Evolutionary conservation across 1,140 invertebrate species (phyloP).

Genomic region (Triops cancriformis): DNA sequence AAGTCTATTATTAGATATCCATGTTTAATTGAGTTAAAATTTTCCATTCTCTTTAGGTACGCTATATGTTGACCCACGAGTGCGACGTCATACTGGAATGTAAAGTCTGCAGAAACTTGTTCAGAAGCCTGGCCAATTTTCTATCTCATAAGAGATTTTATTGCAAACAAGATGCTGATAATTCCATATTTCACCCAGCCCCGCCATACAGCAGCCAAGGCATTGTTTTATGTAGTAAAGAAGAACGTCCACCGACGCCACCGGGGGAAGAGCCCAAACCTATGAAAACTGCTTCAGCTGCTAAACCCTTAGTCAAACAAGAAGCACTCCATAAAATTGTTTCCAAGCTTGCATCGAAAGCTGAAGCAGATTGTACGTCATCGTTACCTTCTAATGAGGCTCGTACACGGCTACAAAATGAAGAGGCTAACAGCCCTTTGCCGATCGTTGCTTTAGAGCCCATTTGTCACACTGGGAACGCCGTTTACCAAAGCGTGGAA

Average conservation of each 20-base stretch:
- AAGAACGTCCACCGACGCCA: not conserved
- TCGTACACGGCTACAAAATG: not conserved
- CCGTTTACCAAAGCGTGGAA: not conserved
- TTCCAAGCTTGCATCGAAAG: not conserved
- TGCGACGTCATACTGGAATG: constrained; percentile 79
- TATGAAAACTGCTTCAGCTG: not conserved
- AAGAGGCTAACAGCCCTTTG: not conserved
- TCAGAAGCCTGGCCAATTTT: constrained; percentile 71
- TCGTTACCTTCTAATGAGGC: not conserved
- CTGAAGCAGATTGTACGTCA: not conserved
- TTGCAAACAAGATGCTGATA: constrained; percentile 48
- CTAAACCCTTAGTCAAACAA: not conserved
- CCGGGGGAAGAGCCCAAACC: not conserved
- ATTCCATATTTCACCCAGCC: constrained; percentile 23
- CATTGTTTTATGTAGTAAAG: not conserved
- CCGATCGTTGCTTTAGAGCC: not conserved
- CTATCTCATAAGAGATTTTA: constrained; percentile 73
- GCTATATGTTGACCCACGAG: constrained; percentile 59
- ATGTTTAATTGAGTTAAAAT: constrained; percentile 25
- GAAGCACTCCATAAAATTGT: not conserved
- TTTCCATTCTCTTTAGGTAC: constrained; percentile 49
- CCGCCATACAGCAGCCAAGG: not conserved
- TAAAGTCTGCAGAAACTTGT: constrained; percentile 70
- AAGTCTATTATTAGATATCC: constrained; percentile 19
- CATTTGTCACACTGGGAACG: not conserved